Evolutionary conservation across 2,113 vertebrate species (phyloP), one percentile per base, ranked within the genome.

Genomic region (Chaetorhynchus papuensis): DNA sequence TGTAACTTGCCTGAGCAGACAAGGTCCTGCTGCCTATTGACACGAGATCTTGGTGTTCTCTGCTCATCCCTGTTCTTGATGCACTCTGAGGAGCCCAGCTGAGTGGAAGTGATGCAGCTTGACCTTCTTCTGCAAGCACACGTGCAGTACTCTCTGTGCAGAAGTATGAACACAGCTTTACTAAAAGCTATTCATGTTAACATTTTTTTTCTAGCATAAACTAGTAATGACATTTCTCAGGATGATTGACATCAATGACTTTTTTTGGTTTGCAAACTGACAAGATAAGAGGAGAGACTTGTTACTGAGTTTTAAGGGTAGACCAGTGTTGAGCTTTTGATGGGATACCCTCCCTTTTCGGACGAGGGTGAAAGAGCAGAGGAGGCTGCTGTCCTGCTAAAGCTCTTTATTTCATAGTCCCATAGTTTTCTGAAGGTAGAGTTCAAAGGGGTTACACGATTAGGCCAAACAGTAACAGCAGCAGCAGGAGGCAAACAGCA

Each of bases 181-280:
- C 47, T 56, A 15, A 22, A 52, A 84, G 23, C 64, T 87, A 6
- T 52, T 63, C 1, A 3, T 10, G 20, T 86, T 74, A 47, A 17
- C 2, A 0, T 0, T 66, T 42, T 65, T 72, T 41, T 66, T 5
- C 35, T 50, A 37, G 31, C 13, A 5, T 35, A 47, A 74, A 23
- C 21, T 42, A 13, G 17, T 65, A 74, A 54, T 61, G 42, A 50
- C 56, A 33, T 14, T 30, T 57, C 1, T 30, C 20, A n/a, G 47
- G 42, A 69, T 2, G 4, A 74, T 31, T 59, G 11, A 30, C 7
- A 31, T 33, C 0, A 0, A 13, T 68, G 53, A 47, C 22, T 68
- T 47, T 31, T 50, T 56, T 33, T 72, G 15, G 16, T 65, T 41
- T 45, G 18, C 54, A 49, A 56, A 52, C 14, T 69, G 83, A n/a